phyloP scores from a whole-genome alignment of 2,888 invertebrate genomes.

The Melinaea menophilus region DNA sequence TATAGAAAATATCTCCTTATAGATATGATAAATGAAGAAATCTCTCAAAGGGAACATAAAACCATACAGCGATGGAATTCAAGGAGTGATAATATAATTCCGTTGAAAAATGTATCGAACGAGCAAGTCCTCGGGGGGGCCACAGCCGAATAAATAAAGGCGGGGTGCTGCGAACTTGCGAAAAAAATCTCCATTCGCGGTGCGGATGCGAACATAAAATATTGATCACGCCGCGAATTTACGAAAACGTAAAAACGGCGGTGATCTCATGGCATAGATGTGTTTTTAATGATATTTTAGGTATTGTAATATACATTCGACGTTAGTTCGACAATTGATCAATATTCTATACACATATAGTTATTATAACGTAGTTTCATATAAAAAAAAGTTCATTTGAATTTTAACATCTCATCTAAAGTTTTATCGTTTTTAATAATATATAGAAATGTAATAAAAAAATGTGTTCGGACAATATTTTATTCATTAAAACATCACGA shows the following conservation, averaged over 20 bases:
- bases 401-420: background rate
- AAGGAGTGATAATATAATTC: constrained; percentile 66
- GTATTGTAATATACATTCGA: background rate
- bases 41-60: constrained; percentile 31
- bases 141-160: constrained; percentile 37
- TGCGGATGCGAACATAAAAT: constrained; percentile 68
- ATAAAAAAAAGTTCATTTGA: background rate
- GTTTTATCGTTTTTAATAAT: background rate
- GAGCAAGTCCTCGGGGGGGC: constrained; percentile 35
- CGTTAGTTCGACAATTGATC: background rate
- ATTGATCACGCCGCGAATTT: constrained; percentile 73
- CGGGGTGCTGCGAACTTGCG: constrained; percentile 36
- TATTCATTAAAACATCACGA: constrained; percentile 3
- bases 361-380: background rate
- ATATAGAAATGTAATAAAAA: background rate
- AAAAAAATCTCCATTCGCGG: constrained; percentile 50
- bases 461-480: constrained; percentile 2
- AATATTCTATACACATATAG: background rate
- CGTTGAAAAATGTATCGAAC: constrained; percentile 65
- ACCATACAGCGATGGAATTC: constrained; percentile 34
- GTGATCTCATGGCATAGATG: constrained; percentile 57
- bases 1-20: constrained; percentile 15
- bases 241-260: constrained; percentile 72
- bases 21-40: constrained; percentile 19
- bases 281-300: constrained; percentile 17